A percentile compares a stretch with the other conserved stretches of the same genome.
Evolutionary conservation across 2,797 vertebrate species (phyloP).

Genomic region (Platyrinchus mystaceus): DNA sequence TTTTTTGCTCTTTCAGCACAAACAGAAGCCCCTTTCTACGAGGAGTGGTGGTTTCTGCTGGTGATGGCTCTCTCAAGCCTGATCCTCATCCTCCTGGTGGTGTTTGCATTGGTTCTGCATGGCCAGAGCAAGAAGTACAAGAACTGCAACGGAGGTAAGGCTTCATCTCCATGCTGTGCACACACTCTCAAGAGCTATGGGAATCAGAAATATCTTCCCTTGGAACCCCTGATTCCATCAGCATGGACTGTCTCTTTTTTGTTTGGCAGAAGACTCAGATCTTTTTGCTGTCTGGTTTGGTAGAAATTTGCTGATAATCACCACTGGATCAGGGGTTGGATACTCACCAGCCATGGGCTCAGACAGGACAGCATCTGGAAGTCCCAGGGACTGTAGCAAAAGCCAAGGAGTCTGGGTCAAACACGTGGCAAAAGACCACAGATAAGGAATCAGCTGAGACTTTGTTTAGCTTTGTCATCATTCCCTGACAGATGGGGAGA

Average conservation of each 20-base stretch:
- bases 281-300: background rate
- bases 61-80: slow-evolving; percentile 90
- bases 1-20: slow-evolving; percentile 76
- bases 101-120: slow-evolving; percentile 85
- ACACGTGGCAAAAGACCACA: background rate
- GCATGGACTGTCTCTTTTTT: background rate
- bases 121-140: slow-evolving; percentile 89
- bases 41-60: slow-evolving; percentile 96
- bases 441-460: background rate
- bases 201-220: background rate
- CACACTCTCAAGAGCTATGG: background rate
- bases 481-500: background rate
- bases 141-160: slow-evolving; percentile 83
- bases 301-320: background rate
- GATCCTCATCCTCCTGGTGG: slow-evolving; percentile 87
- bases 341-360: background rate
- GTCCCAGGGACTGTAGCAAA: background rate
- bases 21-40: slow-evolving; percentile 87
- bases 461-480: background rate
- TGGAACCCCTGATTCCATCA: background rate
- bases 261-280: background rate
- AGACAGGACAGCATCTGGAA: background rate
- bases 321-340: background rate
- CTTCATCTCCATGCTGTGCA: rapidly evolving
- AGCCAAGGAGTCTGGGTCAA: background rate